Conservation (phyloP, 2,797 vertebrate genomes). For the Alectoris magna region DNA sequence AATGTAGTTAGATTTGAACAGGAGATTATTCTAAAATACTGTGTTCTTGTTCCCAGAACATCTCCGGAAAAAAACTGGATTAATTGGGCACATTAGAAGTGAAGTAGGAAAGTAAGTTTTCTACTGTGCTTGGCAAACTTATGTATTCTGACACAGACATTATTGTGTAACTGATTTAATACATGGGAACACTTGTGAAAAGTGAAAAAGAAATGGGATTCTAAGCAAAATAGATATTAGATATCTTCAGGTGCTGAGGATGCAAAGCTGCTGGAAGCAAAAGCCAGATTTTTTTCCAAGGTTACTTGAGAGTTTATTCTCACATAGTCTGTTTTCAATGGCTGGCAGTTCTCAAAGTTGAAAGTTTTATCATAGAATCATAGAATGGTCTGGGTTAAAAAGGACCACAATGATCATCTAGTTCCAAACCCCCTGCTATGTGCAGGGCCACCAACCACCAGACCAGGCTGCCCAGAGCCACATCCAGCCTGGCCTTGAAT, state of each 20-base stretch:
- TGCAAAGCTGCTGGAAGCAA: not conserved
- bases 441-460: too few relatives aligned
- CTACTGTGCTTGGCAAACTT: not conserved
- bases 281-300: not conserved
- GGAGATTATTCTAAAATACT: not conserved
- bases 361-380: not conserved
- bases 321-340: not conserved
- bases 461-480: too few relatives aligned
- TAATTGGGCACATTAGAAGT: not conserved
- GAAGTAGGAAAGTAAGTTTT: not conserved
- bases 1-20: not conserved
- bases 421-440: too few relatives aligned
- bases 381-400: too few relatives aligned
- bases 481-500: too few relatives aligned
- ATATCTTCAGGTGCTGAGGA: fast-evolving
- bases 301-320: not conserved
- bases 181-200: not conserved
- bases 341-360: not conserved
- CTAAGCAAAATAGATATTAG: not conserved
- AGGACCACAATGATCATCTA: too few relatives aligned
- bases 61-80: not conserved
- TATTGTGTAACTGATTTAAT: not conserved
- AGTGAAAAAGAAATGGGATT: not conserved
- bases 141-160: not conserved
- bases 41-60: not conserved